Conservation (phyloP, 2,797 vertebrate species). For the Tauraco hartlaubi region DNA sequence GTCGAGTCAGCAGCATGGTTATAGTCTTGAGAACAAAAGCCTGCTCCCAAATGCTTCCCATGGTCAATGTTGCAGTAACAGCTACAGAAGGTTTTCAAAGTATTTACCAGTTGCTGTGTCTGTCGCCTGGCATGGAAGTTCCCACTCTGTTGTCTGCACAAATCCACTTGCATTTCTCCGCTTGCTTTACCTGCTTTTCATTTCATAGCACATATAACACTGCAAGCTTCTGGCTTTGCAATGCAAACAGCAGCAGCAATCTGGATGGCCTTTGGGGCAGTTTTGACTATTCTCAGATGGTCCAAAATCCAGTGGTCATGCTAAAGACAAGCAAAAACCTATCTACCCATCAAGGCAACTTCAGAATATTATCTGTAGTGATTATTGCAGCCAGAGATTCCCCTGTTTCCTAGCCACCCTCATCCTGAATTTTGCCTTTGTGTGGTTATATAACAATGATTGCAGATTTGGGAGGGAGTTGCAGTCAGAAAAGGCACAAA, state of each 20-base stretch:
- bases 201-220: fast-evolving
- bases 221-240: not conserved
- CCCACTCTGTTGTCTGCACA: not conserved
- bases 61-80: not conserved
- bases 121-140: not conserved
- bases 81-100: not conserved
- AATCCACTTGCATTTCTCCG: not conserved
- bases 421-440: not conserved
- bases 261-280: not conserved
- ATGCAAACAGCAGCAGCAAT: not conserved
- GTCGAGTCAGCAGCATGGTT: not conserved
- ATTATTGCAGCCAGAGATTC: not conserved
- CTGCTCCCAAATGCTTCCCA: not conserved
- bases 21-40: not conserved
- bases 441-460: not conserved
- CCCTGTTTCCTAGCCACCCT: not conserved
- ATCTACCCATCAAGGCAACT: not conserved
- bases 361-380: not conserved
- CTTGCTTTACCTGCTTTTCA: not conserved
- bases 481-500: not conserved
- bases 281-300: not conserved
- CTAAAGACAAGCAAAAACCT: not conserved
- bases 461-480: not conserved
- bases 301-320: not conserved
- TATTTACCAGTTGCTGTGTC: not conserved